A percentile compares a stretch with the other conserved stretches of the same genome.
Conservation (phyloP, 2,888 invertebrate genomes). For the Drosophila melanosoma region DNA sequence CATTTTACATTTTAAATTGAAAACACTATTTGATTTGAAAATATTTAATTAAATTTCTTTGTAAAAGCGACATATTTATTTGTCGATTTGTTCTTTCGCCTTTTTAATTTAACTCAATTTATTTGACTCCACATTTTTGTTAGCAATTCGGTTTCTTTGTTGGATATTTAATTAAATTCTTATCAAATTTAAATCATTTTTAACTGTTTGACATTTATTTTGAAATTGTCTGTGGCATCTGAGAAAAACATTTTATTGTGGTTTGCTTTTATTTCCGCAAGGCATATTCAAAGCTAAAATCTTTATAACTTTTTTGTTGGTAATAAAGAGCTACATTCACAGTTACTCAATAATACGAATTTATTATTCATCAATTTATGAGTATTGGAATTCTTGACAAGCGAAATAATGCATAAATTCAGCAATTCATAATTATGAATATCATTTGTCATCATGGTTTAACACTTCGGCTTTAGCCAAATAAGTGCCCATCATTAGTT, state of each 20-base stretch:
- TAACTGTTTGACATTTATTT: neutral
- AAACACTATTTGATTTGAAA: constrained; percentile 2
- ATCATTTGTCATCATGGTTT: constrained; percentile 59
- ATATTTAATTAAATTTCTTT: neutral
- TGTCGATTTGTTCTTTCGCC: neutral
- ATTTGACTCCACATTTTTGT: neutral
- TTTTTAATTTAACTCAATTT: neutral
- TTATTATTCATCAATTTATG: constrained; percentile 23
- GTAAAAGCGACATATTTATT: neutral
- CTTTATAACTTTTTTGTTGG: neutral
- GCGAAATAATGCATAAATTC: constrained; percentile 45
- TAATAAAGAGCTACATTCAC: neutral
- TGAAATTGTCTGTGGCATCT: neutral
- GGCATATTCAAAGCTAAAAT: neutral
- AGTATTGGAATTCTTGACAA: constrained; percentile 20
- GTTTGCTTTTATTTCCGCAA: neutral
- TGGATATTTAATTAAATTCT: neutral
- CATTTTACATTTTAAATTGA: constrained; percentile 19
- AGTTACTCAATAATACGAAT: constrained; percentile 17
- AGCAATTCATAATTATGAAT: constrained; percentile 46
- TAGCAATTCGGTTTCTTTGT: neutral
- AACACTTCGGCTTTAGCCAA: constrained; percentile 38
- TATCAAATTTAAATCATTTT: neutral
- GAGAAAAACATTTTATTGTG: neutral
- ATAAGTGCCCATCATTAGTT: constrained; percentile 53